Base-by-base conservation (phyloP, 1,140 invertebrate genomes). In the Brachionus manjavacas region DNA sequence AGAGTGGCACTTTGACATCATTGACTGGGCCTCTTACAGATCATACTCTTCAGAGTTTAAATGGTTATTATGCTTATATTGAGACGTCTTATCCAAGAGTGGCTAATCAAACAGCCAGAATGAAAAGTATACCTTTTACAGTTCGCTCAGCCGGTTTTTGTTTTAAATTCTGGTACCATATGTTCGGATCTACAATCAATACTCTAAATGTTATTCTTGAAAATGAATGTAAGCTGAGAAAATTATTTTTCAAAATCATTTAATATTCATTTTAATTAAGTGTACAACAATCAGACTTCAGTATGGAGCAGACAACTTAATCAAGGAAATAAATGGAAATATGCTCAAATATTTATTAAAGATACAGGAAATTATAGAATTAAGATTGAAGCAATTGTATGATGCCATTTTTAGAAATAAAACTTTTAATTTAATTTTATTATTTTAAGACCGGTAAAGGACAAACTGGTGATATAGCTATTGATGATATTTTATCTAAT, bases 1-100 rank as follows among this genome's bases (percentile, higher is more conserved):
- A 92, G 85, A 91, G 91, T 68, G 90, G 91, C 41, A 93, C 93
- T 1, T 92, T 93, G 60, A 86, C 85, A 46, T 84, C 85, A 64
- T 85, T 84, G 79, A 78, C 52, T 78, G 87, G 31, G 7, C 85
- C 85, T 25, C 25, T 70, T 1, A 25, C 41, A 43, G 83, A 84
- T 46, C 83, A 84, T 43, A 84, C 83, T 11, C 55, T 78, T 43
- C 68, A 76, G 41, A 76, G 41, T 41, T 4, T 55, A 14, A 25
- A 74, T 31, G 83, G 83, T 14, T 28, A 60, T 35, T 84, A 74
- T 14, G 49, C 43, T 16, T 68, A 81, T 14, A 81, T 81, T 35
- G 79, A 81, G 12, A 64, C 79, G 12, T 81, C 79, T 12, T 43
- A 35, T 39, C 79, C 79, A 12, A 81, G 52, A 64, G 64, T 20